Base-by-base conservation (phyloP, 2,888 invertebrate species). In the Drosophila quinaria region DNA sequence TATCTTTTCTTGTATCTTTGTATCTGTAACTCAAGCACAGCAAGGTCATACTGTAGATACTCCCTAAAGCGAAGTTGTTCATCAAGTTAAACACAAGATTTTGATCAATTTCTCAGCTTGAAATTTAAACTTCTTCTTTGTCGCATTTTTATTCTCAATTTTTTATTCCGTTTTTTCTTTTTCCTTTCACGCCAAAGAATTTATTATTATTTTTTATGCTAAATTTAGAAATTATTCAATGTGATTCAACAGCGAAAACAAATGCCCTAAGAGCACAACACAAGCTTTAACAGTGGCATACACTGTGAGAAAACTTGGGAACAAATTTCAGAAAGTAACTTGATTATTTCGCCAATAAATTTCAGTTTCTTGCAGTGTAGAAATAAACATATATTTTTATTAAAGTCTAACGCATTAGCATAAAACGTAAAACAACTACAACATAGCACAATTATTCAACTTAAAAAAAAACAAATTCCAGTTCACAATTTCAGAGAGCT, bases 221-320 rank as follows among this genome's bases (percentile, higher is more conserved):
- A 87, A 81, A 86, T 79, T 87, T 86, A 86, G 85, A 87, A 86
- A 86, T 86, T 86, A 87, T 87, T 85, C 75, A 87, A 87, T 75
- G 74, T 74, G 72, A 25, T 74, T 78, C 49, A 70, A 59, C 70
- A 67, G 68, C 70, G 65, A 65, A 70, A 73, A 64, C 44, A 56
- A 44, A 56, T 44, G 71, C 61, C 55, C 59, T 51, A 78, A 85
- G 68, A 75, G 74, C 70, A 72, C 72, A 75, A 66, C 70, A 65
- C 46, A 69, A 62, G 44, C 61, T 33, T 19, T 1, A n/a, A 25
- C 33, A 56, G 22, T 46, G 55, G 60, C 52, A 74, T 70, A 60
- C 75, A 75, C 75, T 75, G 63, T 13, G 25, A 41, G 56, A 75
- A 64, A 49, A 37, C 13, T 9, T 29, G 29, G 4, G 35, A 25